phyloP scores from a whole-genome alignment of 2,888 invertebrate species.

The Platycheirus rosarum region DNA sequence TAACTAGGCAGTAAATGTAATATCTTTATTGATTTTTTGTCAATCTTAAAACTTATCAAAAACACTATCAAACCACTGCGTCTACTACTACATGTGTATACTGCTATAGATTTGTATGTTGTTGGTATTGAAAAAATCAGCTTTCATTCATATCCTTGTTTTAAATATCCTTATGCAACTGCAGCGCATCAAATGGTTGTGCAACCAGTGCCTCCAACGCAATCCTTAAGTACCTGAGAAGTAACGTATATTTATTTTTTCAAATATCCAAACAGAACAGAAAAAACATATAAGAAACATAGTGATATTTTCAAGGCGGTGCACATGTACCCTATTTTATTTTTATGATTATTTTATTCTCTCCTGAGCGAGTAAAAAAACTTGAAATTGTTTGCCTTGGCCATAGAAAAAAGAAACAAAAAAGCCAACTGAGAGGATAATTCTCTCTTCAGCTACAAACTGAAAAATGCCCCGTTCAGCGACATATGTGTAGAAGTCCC shows the following conservation, averaged over 20 bases:
- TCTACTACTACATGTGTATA: background rate
- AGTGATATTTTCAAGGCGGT: too few species aligned
- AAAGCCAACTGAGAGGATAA: too few species aligned
- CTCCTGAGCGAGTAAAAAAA: too few species aligned
- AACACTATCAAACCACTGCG: constrained; percentile 1
- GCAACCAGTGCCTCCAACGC: constrained; percentile 50
- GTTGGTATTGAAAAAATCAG: constrained; percentile 4
- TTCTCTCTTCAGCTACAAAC: too few species aligned
- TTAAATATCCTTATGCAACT: background rate
- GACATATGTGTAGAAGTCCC: too few species aligned
- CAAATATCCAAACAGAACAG: too few species aligned
- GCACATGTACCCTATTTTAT: too few species aligned
- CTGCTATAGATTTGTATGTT: background rate
- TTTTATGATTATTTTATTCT: background rate
- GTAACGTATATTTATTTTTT: background rate
- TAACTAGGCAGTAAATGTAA: constrained; percentile 3
- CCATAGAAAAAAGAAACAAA: too few species aligned
- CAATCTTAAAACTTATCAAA: constrained; percentile 7
- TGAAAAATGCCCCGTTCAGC: too few species aligned
- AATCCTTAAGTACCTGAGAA: constrained; percentile 11
- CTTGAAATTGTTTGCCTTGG: too few species aligned
- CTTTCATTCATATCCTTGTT: constrained; percentile 1
- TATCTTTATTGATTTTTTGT: background rate
- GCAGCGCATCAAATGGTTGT: constrained; percentile 5
- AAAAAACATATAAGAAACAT: too few species aligned